Percentiles rank a stretch among this genome's conserved stretches.
Evolutionary conservation across 1,140 invertebrate genomes (phyloP).

Genomic region (Eriocheir sinensis): DNA sequence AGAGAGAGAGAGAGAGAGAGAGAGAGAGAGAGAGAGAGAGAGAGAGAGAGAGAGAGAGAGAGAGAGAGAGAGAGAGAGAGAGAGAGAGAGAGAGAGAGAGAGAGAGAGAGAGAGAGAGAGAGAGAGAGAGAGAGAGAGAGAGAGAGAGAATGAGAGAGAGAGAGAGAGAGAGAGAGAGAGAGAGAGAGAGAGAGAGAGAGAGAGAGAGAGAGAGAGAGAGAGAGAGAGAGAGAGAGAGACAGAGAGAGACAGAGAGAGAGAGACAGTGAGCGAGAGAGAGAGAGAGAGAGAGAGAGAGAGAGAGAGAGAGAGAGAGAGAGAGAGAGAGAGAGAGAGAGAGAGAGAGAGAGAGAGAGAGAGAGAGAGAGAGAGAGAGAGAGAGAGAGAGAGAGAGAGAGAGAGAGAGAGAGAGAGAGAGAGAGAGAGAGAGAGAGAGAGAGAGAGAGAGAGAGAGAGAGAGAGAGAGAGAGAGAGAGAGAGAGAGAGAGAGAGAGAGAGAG

Average conservation of each 20-base stretch:
- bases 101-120: no score
- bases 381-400: no score
- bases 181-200: not conserved
- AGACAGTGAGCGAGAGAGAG: not conserved
- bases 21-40: no score
- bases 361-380: no score
- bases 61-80: not conserved
- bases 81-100: not conserved
- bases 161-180: not conserved
- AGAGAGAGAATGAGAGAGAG: no score
- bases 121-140: no score
- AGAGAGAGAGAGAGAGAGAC: not conserved
- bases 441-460: not conserved
- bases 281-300: slow-evolving; percentile 4
- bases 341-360: not conserved
- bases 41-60: not conserved
- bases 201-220: not conserved
- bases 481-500: slow-evolving; percentile 43
- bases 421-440: no score
- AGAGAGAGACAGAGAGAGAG: not conserved
- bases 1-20: no score
- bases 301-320: not conserved
- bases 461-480: slow-evolving; percentile 45
- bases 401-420: no score
- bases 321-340: not conserved